Evolutionary conservation across 2,113 vertebrate species (phyloP).

Genomic region (Otus sunia): DNA sequence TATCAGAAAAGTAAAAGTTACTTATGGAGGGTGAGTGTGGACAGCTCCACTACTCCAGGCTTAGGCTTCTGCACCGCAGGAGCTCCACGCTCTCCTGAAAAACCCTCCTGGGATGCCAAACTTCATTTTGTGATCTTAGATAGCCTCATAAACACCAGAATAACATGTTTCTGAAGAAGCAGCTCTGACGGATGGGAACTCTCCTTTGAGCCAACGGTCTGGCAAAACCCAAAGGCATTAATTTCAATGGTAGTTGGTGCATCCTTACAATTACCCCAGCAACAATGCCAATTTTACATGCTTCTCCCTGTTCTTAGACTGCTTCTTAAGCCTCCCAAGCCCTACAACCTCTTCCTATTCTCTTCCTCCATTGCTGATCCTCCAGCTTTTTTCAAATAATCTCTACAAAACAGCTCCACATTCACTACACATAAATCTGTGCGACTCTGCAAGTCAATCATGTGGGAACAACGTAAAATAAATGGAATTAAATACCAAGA

Average conservation of each 20-base stretch:
- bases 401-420: slow-evolving; percentile 14
- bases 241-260: neutral
- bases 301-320: neutral
- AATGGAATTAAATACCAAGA: slow-evolving; percentile 31
- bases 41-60: neutral
- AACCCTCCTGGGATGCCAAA: neutral
- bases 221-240: neutral
- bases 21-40: neutral
- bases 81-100: neutral
- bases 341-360: neutral
- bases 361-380: neutral
- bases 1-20: neutral
- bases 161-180: neutral
- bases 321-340: neutral
- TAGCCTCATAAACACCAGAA: neutral
- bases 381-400: neutral
- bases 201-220: neutral
- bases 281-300: neutral
- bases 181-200: neutral
- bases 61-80: neutral
- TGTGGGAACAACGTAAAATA: neutral
- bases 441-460: neutral
- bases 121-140: neutral
- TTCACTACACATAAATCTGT: slow-evolving; percentile 9
- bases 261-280: neutral